Conservation (phyloP, 2,888 invertebrate genomes). For the Eremobia ochroleuca region DNA sequence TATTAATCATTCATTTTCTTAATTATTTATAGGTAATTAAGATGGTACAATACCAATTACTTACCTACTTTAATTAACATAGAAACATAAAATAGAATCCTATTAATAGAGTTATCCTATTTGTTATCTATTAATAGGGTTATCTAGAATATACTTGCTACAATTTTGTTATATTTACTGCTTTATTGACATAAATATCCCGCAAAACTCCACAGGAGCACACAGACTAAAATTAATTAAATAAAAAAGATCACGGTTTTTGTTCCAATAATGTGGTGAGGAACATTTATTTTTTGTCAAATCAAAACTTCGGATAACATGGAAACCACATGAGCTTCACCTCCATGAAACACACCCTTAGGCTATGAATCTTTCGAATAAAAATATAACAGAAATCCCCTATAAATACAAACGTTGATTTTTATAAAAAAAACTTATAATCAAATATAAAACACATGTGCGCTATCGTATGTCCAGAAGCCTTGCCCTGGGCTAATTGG, state of each 20-base stretch:
- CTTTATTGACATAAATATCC: not conserved
- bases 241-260: no score
- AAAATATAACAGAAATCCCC: conserved; percentile 16
- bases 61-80: not conserved
- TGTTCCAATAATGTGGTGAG: not conserved
- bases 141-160: no score
- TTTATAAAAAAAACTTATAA: conserved; percentile 46
- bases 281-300: not conserved
- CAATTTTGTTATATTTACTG: not conserved
- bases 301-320: not conserved
- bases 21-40: not conserved
- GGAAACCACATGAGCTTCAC: not conserved
- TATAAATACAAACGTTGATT: conserved; percentile 13
- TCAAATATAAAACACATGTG: conserved; percentile 74
- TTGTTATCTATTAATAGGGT: no score
- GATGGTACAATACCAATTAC: not conserved
- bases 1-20: not conserved
- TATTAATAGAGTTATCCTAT: no score
- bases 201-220: not conserved
- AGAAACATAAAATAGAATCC: not conserved
- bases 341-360: not conserved
- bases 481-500: conserved; percentile 86
- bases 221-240: no score
- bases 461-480: conserved; percentile 74
- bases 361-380: conserved; percentile 12